Evolutionary conservation across 2,797 vertebrate genomes (phyloP).

Genomic region (Hirundo rustica): DNA sequence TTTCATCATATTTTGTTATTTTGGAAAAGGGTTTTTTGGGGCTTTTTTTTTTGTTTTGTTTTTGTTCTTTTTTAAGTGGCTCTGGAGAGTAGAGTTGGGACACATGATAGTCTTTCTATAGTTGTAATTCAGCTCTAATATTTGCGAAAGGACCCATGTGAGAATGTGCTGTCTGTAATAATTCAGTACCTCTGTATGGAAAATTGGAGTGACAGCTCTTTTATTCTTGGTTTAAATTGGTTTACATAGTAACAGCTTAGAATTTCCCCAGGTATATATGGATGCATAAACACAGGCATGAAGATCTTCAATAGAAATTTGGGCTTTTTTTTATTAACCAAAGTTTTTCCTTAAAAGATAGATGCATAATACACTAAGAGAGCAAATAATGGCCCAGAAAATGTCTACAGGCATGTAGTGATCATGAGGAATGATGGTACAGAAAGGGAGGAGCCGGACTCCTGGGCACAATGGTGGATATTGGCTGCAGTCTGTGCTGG

Average conservation of each 20-base stretch:
- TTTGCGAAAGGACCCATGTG: not conserved
- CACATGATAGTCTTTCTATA: not conserved
- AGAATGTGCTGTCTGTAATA: not conserved
- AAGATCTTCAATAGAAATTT: not conserved
- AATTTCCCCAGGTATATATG: not conserved
- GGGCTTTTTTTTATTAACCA: not conserved
- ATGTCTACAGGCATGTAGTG: not conserved
- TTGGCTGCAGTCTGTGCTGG: not conserved
- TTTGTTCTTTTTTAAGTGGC: not conserved
- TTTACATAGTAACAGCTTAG: not conserved
- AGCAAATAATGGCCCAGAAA: not conserved
- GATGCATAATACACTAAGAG: not conserved
- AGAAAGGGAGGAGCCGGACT: not conserved
- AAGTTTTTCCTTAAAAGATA: not conserved
- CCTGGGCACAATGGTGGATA: not conserved
- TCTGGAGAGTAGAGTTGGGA: not conserved
- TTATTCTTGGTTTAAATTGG: not conserved
- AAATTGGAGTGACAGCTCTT: not conserved
- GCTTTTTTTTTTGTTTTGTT: not conserved
- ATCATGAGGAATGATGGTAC: no score
- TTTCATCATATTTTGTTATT: not conserved
- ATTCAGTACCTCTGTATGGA: not conserved
- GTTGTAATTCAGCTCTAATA: not conserved
- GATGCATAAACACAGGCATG: not conserved
- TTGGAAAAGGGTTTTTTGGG: fast-evolving